These are phyloP conservation scores for Atta cephalotes DNA, from an alignment of 1,140 invertebrate genomes.

Conservation along the genomic window DNA sequence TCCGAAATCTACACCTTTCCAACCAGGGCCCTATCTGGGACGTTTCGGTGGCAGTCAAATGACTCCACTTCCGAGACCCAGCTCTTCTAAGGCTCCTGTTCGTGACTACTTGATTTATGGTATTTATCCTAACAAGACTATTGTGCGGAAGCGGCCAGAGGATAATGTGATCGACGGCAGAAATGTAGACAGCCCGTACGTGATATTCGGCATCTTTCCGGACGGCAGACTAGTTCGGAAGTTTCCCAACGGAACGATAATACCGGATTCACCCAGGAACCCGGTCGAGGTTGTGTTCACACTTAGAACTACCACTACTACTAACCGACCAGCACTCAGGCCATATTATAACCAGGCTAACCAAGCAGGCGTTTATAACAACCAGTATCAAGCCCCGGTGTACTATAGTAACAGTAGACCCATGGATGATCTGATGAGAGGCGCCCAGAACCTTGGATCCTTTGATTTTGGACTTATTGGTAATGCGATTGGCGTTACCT, in stretches of 20 bases:
- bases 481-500: slow-evolving; percentile 81
- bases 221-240: slow-evolving; percentile 91
- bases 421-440: slow-evolving; percentile 70
- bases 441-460: slow-evolving; percentile 75
- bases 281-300: slow-evolving; percentile 85
- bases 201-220: slow-evolving; percentile 90
- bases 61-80: slow-evolving; percentile 82
- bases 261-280: slow-evolving; percentile 88
- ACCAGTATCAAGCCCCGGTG: slow-evolving; percentile 77
- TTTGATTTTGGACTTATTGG: slow-evolving; percentile 83
- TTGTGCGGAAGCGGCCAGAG: slow-evolving; percentile 90
- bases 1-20: neutral
- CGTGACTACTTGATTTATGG: slow-evolving; percentile 91
- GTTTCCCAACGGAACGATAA: slow-evolving; percentile 91
- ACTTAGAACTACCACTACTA: slow-evolving; percentile 83
- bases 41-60: slow-evolving; percentile 81
- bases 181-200: slow-evolving; percentile 89
- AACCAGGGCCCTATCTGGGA: slow-evolving; percentile 79
- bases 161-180: slow-evolving; percentile 89
- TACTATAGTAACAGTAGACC: slow-evolving; percentile 81
- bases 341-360: slow-evolving; percentile 81
- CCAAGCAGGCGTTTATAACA: slow-evolving; percentile 77
- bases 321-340: slow-evolving; percentile 81
- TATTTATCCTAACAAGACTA: slow-evolving; percentile 91
- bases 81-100: slow-evolving; percentile 85